phyloP scores from a whole-genome alignment of 2,797 vertebrate genomes.

The Schizopygopsis pylzovi region DNA sequence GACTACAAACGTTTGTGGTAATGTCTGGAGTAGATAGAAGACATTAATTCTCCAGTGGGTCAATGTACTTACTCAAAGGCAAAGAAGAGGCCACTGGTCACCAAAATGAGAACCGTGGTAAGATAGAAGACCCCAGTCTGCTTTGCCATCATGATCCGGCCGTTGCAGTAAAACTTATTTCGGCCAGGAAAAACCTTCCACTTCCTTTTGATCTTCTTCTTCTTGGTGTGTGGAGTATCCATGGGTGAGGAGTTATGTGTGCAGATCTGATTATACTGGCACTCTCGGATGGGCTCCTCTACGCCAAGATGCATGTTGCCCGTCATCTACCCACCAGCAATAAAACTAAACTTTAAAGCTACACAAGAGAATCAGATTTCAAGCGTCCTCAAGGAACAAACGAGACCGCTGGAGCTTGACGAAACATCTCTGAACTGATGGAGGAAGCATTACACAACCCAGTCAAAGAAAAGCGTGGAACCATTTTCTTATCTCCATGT shows the following conservation, averaged over 20 bases:
- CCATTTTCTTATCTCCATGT: conserved; percentile 19
- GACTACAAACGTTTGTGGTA: not conserved
- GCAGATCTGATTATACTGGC: conserved; percentile 91
- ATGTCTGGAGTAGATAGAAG: not conserved
- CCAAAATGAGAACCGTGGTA: conserved; percentile 90
- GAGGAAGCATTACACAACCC: not conserved
- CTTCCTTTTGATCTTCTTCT: conserved; percentile 86
- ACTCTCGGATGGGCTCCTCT: conserved; percentile 87
- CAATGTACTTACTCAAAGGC: conserved; percentile 91
- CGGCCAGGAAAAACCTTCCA: conserved; percentile 94
- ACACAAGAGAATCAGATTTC: not conserved
- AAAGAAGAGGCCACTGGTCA: conserved; percentile 95
- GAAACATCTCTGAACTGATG: conserved; percentile 28
- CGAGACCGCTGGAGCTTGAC: not conserved
- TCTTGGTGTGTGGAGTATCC: conserved; percentile 84
- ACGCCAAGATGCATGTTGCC: conserved; percentile 81
- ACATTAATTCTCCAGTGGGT: not conserved
- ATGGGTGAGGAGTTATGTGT: conserved; percentile 87
- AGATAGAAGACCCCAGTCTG: conserved; percentile 94
- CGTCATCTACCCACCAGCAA: conserved; percentile 26
- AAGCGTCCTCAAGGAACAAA: conserved; percentile 10
- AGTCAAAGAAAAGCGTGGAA: conserved; percentile 5
- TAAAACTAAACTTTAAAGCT: conserved; percentile 20
- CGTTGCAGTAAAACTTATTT: conserved; percentile 93
- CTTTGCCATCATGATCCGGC: conserved; percentile 94